Evolutionary conservation across 2,113 vertebrate genomes (phyloP).

Genomic region (Halichoerus grypus): DNA sequence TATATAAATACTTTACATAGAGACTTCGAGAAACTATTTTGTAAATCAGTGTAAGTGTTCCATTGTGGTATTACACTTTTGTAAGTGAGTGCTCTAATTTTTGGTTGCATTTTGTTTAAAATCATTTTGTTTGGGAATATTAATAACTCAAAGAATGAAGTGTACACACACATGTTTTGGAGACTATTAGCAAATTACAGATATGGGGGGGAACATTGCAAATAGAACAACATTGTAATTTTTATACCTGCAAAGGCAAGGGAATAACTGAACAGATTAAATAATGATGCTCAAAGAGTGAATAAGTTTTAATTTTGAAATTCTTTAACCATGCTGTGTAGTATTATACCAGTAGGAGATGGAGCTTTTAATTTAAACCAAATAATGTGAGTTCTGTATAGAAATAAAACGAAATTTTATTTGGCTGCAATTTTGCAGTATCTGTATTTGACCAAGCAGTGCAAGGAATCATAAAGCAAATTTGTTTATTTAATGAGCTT

Average conservation of each 20-base stretch:
- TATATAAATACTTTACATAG: not conserved
- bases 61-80: not conserved
- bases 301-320: not conserved
- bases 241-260: not conserved
- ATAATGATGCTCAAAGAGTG: not conserved
- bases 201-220: not conserved
- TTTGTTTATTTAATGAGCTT: constrained; percentile 34
- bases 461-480: not conserved
- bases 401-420: not conserved
- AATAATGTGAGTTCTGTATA: constrained; percentile 20
- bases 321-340: not conserved
- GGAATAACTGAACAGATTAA: constrained; percentile 14
- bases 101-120: not conserved
- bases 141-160: not conserved
- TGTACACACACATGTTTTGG: not conserved
- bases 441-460: not conserved
- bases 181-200: not conserved
- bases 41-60: not conserved
- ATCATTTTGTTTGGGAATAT: constrained; percentile 45
- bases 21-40: not conserved
- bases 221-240: not conserved
- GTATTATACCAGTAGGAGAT: not conserved
- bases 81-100: not conserved
- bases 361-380: not conserved
- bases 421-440: not conserved